Conservation (phyloP, 2,113 vertebrate species). For the Octodon degus region DNA sequence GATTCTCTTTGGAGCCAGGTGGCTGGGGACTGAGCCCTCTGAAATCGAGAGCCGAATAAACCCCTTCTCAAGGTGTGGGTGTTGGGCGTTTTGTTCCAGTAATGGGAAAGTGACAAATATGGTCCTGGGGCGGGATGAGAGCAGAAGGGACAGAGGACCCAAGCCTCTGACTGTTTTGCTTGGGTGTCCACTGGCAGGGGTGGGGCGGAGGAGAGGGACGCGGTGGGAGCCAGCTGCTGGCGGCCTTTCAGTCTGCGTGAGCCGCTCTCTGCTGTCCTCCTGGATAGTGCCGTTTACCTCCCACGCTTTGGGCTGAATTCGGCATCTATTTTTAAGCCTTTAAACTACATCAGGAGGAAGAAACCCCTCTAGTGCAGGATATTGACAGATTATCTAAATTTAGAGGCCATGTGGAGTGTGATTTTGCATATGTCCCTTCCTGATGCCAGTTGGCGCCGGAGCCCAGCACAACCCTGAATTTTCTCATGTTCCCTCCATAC, state of each 20-base stretch:
- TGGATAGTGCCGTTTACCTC: background rate
- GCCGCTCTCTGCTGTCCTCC: background rate
- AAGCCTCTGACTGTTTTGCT: background rate
- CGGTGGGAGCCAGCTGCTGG: too few relatives aligned
- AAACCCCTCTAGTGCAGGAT: background rate
- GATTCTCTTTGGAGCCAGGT: background rate
- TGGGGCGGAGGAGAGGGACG: background rate
- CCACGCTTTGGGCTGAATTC: background rate
- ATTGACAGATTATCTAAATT: slow-evolving; percentile 65
- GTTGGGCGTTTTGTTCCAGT: background rate
- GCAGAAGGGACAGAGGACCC: background rate
- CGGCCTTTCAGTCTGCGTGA: background rate
- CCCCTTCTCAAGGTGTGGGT: background rate
- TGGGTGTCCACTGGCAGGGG: background rate
- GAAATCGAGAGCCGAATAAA: background rate
- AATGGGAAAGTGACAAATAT: background rate
- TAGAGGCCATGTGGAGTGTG: slow-evolving; percentile 57
- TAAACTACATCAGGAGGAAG: slow-evolving; percentile 31
- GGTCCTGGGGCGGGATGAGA: background rate
- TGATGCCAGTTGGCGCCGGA: slow-evolving; percentile 60
- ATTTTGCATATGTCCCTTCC: slow-evolving; percentile 57
- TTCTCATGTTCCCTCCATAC: background rate
- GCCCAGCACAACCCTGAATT: background rate
- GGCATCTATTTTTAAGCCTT: slow-evolving; percentile 68
- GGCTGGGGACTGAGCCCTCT: too few relatives aligned